Conservation (phyloP, 2,888 invertebrate genomes). For the Sarcophaga subvicina region DNA sequence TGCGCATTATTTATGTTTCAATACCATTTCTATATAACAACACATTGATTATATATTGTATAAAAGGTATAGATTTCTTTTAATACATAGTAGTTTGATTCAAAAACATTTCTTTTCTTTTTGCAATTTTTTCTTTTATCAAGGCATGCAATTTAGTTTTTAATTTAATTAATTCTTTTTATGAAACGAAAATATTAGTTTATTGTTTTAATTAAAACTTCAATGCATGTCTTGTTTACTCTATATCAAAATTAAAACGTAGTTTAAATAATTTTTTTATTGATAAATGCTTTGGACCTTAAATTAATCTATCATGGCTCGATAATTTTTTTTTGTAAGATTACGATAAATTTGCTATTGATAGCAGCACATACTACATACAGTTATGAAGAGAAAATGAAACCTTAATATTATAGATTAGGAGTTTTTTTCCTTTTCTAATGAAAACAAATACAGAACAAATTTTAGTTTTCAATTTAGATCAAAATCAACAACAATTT, state of each 20-base stretch:
- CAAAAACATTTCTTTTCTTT: background rate
- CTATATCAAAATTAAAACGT: too few relatives aligned
- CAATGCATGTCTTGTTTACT: constrained; percentile 21
- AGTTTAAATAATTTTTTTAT: background rate
- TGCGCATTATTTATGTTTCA: constrained; percentile 11
- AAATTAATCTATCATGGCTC: too few relatives aligned
- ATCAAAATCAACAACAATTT: constrained; percentile 51
- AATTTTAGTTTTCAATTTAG: constrained; percentile 64
- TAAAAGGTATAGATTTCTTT: background rate
- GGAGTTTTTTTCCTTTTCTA: constrained; percentile 11
- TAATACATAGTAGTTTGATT: background rate
- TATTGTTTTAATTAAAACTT: background rate
- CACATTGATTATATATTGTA: background rate
- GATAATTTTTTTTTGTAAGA: too few relatives aligned
- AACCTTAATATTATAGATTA: constrained; percentile 22
- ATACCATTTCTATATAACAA: background rate
- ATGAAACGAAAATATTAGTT: background rate
- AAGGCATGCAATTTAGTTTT: constrained; percentile 27
- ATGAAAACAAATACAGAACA: constrained; percentile 57
- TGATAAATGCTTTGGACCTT: background rate
- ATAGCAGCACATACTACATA: background rate
- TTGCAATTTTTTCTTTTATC: background rate
- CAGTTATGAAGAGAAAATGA: background rate
- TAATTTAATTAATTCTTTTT: background rate
- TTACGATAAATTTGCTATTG: background rate